Evolutionary conservation across 2,888 invertebrate species (phyloP).

Genomic region (Cabera pusaria): DNA sequence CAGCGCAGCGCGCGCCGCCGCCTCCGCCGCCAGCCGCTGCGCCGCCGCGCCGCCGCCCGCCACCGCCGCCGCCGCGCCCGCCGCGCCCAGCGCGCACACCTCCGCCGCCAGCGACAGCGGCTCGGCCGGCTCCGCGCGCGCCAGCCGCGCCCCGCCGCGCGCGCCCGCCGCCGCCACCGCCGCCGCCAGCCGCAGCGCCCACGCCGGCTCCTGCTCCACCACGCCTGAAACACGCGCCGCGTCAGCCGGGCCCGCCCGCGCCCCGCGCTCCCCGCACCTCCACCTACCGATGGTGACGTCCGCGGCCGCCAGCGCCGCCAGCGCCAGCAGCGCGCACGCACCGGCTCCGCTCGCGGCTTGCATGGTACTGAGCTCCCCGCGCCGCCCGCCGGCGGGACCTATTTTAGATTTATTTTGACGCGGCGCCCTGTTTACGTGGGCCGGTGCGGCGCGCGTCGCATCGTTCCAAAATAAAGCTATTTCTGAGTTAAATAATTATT

Average conservation of each 20-base stretch:
- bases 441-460: too few relatives aligned
- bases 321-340: slow-evolving; percentile 13
- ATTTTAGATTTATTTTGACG: slow-evolving; percentile 23
- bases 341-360: slow-evolving; percentile 4
- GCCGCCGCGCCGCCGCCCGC: slow-evolving; percentile 37
- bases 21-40: slow-evolving; percentile 46
- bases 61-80: slow-evolving; percentile 32
- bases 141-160: slow-evolving; percentile 14
- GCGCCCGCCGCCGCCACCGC: slow-evolving; percentile 23
- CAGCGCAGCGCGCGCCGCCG: slow-evolving; percentile 55
- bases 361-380: slow-evolving; percentile 16
- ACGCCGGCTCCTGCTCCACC: slow-evolving; percentile 43
- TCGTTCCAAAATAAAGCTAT: too few relatives aligned
- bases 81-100: slow-evolving; percentile 28
- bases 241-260: slow-evolving; percentile 1
- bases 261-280: background rate
- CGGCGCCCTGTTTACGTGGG: slow-evolving; percentile 5
- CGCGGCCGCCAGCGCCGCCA: slow-evolving; percentile 7
- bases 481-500: too few relatives aligned
- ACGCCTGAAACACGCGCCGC: slow-evolving; percentile 37
- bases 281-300: background rate
- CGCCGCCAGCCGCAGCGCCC: slow-evolving; percentile 43
- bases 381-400: slow-evolving; percentile 12
- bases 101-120: slow-evolving; percentile 37
- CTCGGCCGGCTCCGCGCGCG: slow-evolving; percentile 32